These are phyloP conservation scores for Fragum fragum DNA, from an alignment of 2,888 invertebrate species.

Conservation along the genomic window DNA sequence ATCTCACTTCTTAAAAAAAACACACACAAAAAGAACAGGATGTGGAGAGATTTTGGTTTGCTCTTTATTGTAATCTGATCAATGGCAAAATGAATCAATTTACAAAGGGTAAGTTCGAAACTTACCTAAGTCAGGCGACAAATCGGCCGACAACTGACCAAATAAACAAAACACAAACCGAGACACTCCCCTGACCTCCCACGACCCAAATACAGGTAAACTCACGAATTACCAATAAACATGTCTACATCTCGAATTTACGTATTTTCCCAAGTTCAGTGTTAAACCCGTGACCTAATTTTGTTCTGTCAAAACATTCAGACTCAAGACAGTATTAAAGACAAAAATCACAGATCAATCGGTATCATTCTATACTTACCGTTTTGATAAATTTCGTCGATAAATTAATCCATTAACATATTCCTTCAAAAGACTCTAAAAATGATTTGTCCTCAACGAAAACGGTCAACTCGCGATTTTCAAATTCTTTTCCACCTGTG, in stretches of 20 bases:
- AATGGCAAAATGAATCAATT: neutral
- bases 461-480: conserved; percentile 48
- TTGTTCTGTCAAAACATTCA: neutral
- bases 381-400: neutral
- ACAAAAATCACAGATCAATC: neutral
- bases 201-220: neutral
- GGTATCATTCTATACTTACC: neutral
- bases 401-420: neutral
- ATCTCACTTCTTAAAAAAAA: too few species aligned
- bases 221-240: neutral
- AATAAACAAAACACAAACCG: neutral
- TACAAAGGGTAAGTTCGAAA: neutral
- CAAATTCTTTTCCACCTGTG: conserved; percentile 66
- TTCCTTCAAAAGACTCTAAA: neutral
- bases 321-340: neutral
- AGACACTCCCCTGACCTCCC: neutral
- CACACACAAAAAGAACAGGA: too few species aligned
- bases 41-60: too few species aligned
- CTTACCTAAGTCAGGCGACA: neutral
- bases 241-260: neutral
- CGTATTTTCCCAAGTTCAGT: conserved; percentile 5
- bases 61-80: too few species aligned
- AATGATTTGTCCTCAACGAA: neutral
- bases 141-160: neutral
- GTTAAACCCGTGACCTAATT: conserved; percentile 12